Evolutionary conservation across 2,113 vertebrate genomes (phyloP).

Genomic region (Equus quagga): DNA sequence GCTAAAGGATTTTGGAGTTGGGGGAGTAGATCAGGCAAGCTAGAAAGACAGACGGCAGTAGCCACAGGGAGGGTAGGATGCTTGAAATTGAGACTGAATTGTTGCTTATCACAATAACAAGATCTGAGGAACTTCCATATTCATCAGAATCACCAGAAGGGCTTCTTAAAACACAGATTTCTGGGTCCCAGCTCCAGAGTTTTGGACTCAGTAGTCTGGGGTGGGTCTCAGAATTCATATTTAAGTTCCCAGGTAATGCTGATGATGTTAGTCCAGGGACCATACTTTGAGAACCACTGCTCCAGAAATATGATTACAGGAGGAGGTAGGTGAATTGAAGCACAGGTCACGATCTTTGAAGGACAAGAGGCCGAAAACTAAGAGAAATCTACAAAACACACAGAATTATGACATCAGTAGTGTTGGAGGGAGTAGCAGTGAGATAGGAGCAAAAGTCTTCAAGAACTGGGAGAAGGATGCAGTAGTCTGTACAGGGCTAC

Average conservation of each 20-base stretch:
- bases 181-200: background rate
- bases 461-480: background rate
- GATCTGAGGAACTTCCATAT: background rate
- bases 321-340: background rate
- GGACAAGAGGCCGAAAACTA: background rate
- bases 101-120: background rate
- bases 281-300: background rate
- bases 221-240: background rate
- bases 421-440: background rate
- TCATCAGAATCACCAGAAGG: background rate
- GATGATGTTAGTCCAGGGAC: too few species aligned
- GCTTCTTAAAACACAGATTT: background rate
- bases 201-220: background rate
- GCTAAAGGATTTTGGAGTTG: background rate
- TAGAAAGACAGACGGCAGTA: background rate
- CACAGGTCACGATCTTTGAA: background rate
- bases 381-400: background rate
- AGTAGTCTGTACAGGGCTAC: background rate
- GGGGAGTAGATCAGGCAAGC: background rate
- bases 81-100: background rate
- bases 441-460: background rate
- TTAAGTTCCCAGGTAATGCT: background rate
- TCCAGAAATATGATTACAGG: background rate
- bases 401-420: background rate
- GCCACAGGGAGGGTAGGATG: background rate